Evolutionary conservation across 2,888 invertebrate genomes (phyloP), one percentile per base, ranked within the genome.

Genomic region (Caenorhabditis virilis): DNA sequence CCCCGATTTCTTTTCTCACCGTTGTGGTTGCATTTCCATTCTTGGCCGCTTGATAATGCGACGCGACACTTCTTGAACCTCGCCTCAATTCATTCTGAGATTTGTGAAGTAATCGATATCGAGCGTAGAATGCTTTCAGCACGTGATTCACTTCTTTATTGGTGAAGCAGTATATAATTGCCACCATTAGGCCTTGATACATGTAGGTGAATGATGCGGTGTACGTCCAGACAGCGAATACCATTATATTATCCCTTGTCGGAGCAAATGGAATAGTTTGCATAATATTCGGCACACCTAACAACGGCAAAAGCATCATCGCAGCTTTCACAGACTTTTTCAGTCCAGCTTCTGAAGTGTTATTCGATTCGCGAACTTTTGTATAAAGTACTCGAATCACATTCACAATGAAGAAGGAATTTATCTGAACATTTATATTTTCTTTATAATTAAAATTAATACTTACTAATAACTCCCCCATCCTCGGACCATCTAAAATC

Each of bases 401-500:
- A 69, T 87, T 87, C 51, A 84, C 75, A 39, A 87, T 77, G 76
- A 87, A 86, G 54, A 84, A 69, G 6, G 85, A 69, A 78, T 86
- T 86, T 11, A 86, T 77, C 86, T 86, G 80, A 25, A 22, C 22
- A 6, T 9, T 13, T n/a, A n/a, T n/a, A n/a, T n/a, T n/a, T n/a
- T n/a, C n/a, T n/a, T n/a, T n/a, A n/a, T n/a, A n/a, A n/a, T n/a
- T n/a, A n/a, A n/a, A n/a, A n/a, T n/a, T n/a, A n/a, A n/a, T 89
- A 85, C 88, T 88, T 85, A 93, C 92, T 86, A 90, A 82, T 73
- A 94, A 89, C 22, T 93, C 89, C 2, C 88, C 88, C 59, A 91
- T 87, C 50, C 94, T 86, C 0, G 93, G 93, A 22, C 90, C 93
- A 84, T 95, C 93, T 25, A 93, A 85, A 71, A 94, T 91, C 93